phyloP scores from a whole-genome alignment of 2,888 invertebrate genomes.

The Anoncus sp. region DNA sequence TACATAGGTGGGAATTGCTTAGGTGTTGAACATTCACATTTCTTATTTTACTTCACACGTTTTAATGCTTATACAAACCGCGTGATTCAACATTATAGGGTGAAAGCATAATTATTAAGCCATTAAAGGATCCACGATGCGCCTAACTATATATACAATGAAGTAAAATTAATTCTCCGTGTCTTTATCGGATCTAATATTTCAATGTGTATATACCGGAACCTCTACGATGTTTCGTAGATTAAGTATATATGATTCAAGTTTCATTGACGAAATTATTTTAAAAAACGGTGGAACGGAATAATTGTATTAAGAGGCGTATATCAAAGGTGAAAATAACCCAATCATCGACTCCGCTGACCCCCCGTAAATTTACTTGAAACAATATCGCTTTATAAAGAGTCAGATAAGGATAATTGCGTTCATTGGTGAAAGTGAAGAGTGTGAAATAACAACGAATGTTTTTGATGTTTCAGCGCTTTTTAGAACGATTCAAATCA shows the following conservation, averaged over 20 bases:
- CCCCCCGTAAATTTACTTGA: too few species aligned
- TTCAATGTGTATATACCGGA: background rate
- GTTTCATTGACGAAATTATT: background rate
- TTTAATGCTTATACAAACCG: background rate
- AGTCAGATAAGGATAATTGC: too few species aligned
- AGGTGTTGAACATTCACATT: background rate
- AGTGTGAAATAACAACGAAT: too few species aligned
- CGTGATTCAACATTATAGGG: slow-evolving; percentile 7
- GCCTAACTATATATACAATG: slow-evolving; percentile 2
- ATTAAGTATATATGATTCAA: background rate
- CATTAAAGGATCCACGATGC: background rate
- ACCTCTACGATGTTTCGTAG: background rate
- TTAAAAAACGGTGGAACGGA: background rate
- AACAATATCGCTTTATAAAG: too few species aligned
- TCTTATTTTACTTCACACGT: slow-evolving; percentile 22
- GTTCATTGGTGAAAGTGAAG: too few species aligned
- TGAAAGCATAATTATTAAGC: slow-evolving; percentile 17
- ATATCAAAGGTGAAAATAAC: too few species aligned
- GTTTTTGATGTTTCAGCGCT: too few species aligned
- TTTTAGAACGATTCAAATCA: too few species aligned
- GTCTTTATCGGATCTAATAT: background rate
- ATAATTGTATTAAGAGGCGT: too few species aligned
- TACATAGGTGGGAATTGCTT: background rate
- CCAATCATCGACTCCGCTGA: too few species aligned
- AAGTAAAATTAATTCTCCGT: slow-evolving; percentile 9